phyloP scores from a whole-genome alignment of 1,140 invertebrate genomes.

The Tetragnatha versicolor region DNA sequence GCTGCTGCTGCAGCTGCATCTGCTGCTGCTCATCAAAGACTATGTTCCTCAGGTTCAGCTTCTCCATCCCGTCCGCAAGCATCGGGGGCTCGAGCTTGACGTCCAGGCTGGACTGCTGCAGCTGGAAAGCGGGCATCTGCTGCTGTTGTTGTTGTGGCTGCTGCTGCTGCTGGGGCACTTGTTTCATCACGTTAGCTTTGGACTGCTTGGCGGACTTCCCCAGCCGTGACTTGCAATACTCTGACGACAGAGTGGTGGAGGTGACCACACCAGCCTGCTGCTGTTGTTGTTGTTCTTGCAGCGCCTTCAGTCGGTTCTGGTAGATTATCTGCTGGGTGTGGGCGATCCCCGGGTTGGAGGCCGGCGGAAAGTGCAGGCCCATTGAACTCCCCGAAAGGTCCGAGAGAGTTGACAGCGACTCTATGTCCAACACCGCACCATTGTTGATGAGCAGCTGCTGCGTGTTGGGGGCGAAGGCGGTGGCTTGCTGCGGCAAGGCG shows the following conservation, averaged over 20 bases:
- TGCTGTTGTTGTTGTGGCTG: constrained; percentile 55
- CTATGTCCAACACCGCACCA: constrained; percentile 42
- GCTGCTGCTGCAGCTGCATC: constrained; percentile 58
- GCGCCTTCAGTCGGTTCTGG: constrained; percentile 26
- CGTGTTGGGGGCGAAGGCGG: constrained; percentile 31
- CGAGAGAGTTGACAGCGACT: constrained; percentile 30
- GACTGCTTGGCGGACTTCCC: constrained; percentile 36
- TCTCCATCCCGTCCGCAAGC: constrained; percentile 33
- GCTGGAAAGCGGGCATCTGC: constrained; percentile 19
- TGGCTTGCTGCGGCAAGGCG: constrained; percentile 19
- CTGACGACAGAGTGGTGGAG: constrained; percentile 13
- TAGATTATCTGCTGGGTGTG: constrained; percentile 46
- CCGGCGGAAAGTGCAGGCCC: constrained; percentile 5
- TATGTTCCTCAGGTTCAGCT: constrained; percentile 53
- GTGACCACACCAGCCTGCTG: background rate
- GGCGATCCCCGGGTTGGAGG: background rate
- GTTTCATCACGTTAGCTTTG: constrained; percentile 32
- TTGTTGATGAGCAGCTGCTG: constrained; percentile 51
- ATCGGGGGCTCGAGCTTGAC: background rate
- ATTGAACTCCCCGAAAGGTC: constrained; percentile 33
- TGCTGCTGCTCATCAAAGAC: constrained; percentile 57
- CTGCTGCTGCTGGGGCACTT: constrained; percentile 56
- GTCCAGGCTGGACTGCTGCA: constrained; percentile 25
- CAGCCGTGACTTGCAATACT: constrained; percentile 33
- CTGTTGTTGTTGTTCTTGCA: constrained; percentile 34